Evolutionary conservation across 2,888 invertebrate species (phyloP).

Genomic region (Ormyrus labotus): DNA sequence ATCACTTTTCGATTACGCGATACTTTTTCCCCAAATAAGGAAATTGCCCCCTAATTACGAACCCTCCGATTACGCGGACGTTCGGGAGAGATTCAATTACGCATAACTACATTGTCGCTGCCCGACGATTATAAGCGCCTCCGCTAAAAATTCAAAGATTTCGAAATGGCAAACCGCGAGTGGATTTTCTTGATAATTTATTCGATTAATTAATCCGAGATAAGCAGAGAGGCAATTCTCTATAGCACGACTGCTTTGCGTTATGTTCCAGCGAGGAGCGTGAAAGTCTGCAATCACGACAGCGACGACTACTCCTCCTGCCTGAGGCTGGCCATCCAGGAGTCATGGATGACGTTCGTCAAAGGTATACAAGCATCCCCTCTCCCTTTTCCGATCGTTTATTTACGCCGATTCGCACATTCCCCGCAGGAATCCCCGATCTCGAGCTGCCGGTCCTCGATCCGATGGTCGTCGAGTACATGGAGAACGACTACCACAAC

Average conservation of each 20-base stretch:
- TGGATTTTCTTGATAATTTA: not conserved
- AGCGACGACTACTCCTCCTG: slow-evolving; percentile 70
- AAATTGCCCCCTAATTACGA: not conserved
- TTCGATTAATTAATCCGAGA: too few species aligned
- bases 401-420: not conserved
- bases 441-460: slow-evolving; percentile 78
- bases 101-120: too few species aligned
- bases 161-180: too few species aligned
- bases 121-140: not conserved
- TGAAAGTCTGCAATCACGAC: slow-evolving; percentile 69
- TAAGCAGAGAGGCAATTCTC: too few species aligned
- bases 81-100: too few species aligned
- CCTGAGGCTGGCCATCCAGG: slow-evolving; percentile 71
- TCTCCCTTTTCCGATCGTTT: not conserved
- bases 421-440: slow-evolving; percentile 76
- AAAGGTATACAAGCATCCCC: slow-evolving; percentile 63
- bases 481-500: slow-evolving; percentile 73
- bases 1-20: not conserved
- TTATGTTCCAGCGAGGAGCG: slow-evolving; percentile 60
- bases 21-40: not conserved
- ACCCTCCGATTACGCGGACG: too few species aligned
- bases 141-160: not conserved
- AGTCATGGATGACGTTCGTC: slow-evolving; percentile 69
- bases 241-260: too few species aligned
- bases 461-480: slow-evolving; percentile 76